These are phyloP conservation scores for Crocidura indochinensis DNA, from an alignment of 2,797 vertebrate species.

Conservation along the genomic window DNA sequence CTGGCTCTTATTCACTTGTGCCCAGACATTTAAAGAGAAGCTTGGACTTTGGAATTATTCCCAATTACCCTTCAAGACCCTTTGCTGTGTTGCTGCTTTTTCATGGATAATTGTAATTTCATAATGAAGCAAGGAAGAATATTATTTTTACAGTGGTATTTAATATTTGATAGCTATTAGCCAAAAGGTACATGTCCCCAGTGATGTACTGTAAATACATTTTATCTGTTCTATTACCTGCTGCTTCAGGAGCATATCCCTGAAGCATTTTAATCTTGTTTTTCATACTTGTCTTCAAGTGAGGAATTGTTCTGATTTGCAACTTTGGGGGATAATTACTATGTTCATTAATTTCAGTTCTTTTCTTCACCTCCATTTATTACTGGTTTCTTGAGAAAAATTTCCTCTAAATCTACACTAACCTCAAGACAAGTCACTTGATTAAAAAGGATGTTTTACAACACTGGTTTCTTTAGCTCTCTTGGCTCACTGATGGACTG, in stretches of 20 bases:
- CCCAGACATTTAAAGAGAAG: conserved; percentile 51
- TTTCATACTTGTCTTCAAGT: conserved; percentile 87
- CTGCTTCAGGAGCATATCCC: conserved; percentile 85
- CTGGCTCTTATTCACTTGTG: conserved; percentile 48
- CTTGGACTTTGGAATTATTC: conserved; percentile 65
- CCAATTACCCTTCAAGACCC: conserved; percentile 56
- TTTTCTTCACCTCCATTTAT: conserved; percentile 84
- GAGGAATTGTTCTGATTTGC: conserved; percentile 87
- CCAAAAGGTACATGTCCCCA: conserved; percentile 82
- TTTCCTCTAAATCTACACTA: conserved; percentile 76
- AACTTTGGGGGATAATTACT: conserved; percentile 87
- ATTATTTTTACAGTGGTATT: conserved; percentile 87
- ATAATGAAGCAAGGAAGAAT: conserved; percentile 77
- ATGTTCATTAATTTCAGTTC: conserved; percentile 87
- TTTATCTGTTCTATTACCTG: conserved; percentile 87
- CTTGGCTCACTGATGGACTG: conserved; percentile 36
- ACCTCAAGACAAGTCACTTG: conserved; percentile 76
- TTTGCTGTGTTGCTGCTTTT: conserved; percentile 78
- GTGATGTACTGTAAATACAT: conserved; percentile 87
- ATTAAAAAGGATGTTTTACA: conserved; percentile 76
- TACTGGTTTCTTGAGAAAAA: conserved; percentile 82
- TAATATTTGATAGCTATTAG: conserved; percentile 83
- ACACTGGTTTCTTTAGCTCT: conserved; percentile 54
- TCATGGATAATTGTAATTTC: conserved; percentile 79
- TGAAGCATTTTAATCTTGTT: conserved; percentile 89